Percentiles rank a stretch among this genome's conserved stretches.
Evolutionary conservation across 2,888 invertebrate genomes (phyloP).

Genomic region (Atrina japonica): DNA sequence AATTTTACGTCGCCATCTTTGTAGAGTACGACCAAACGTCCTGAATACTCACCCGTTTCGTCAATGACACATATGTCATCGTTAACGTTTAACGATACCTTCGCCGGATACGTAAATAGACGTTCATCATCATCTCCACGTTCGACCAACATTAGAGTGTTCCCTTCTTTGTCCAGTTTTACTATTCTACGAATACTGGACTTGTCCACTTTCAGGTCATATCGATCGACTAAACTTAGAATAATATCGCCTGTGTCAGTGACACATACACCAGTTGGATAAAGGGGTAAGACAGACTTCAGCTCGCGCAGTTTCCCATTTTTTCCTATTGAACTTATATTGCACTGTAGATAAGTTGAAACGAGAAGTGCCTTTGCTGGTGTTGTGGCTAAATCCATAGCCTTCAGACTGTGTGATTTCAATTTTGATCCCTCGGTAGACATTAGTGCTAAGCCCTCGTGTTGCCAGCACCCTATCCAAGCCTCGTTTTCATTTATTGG

Average conservation of each 20-base stretch:
- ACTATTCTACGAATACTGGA: slow-evolving; percentile 16
- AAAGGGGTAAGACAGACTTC: slow-evolving; percentile 14
- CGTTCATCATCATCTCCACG: background rate
- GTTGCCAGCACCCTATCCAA: slow-evolving; percentile 25
- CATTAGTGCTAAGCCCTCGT: background rate
- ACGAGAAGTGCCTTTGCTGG: slow-evolving; percentile 6
- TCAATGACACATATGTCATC: slow-evolving; percentile 23
- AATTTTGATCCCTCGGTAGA: background rate
- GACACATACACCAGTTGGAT: slow-evolving; percentile 23
- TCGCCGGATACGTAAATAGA: slow-evolving; percentile 25
- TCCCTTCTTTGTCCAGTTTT: slow-evolving; percentile 16
- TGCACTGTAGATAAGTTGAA: slow-evolving; percentile 11
- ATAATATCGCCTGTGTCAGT: slow-evolving; percentile 9
- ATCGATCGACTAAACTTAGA: slow-evolving; percentile 23
- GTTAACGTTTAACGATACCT: slow-evolving; percentile 20
- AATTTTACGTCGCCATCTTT: slow-evolving; percentile 16
- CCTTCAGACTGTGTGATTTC: background rate
- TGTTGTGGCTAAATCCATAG: slow-evolving; percentile 9
- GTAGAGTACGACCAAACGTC: slow-evolving; percentile 14
- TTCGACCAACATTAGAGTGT: slow-evolving; percentile 7
- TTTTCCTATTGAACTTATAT: slow-evolving; percentile 8
- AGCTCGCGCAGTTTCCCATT: slow-evolving; percentile 13
- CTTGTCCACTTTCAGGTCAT: slow-evolving; percentile 22
- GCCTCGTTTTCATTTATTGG: slow-evolving; percentile 18
- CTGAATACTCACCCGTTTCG: slow-evolving; percentile 21